These are phyloP conservation scores for Silurus lanzhouensis DNA, from an alignment of 2,797 vertebrate species.

Conservation along the genomic window DNA sequence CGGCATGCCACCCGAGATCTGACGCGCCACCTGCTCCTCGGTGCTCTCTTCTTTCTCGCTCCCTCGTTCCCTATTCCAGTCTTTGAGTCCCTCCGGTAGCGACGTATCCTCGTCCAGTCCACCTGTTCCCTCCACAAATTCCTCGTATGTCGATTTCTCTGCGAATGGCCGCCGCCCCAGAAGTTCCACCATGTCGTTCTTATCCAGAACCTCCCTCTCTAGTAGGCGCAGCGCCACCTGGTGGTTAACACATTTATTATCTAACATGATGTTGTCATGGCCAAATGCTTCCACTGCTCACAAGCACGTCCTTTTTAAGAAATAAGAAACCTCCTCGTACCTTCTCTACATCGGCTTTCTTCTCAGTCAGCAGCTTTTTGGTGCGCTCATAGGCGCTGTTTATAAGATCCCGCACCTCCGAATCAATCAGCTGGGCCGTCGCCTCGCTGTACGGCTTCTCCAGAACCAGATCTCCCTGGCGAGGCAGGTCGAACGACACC, in stretches of 20 bases:
- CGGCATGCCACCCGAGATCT: constrained; percentile 80
- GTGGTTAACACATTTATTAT: constrained; percentile 44
- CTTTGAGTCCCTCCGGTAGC: constrained; percentile 90
- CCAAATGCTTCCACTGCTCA: neutral
- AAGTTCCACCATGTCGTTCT: constrained; percentile 91
- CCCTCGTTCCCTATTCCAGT: constrained; percentile 90
- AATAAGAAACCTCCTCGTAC: constrained; percentile 62
- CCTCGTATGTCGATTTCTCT: constrained; percentile 95
- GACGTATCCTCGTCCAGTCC: constrained; percentile 91
- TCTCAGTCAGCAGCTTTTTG: constrained; percentile 78
- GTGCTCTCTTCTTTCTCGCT: constrained; percentile 79
- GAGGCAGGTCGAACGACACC: constrained; percentile 93
- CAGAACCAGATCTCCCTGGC: constrained; percentile 91
- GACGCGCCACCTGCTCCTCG: constrained; percentile 80
- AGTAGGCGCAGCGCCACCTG: constrained; percentile 91
- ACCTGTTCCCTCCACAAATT: constrained; percentile 95
- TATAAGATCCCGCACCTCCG: constrained; percentile 87
- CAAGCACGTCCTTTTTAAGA: neutral
- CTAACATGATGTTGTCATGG: neutral
- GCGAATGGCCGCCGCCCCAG: constrained; percentile 88
- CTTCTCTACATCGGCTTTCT: constrained; percentile 91
- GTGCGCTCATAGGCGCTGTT: constrained; percentile 83
- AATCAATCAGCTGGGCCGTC: constrained; percentile 90
- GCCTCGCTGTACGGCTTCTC: constrained; percentile 97
- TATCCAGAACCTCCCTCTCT: constrained; percentile 93